Percentiles rank a stretch among this genome's conserved stretches.
Conservation (phyloP, 1,140 invertebrate species). For the Leptopilina boulardi region DNA sequence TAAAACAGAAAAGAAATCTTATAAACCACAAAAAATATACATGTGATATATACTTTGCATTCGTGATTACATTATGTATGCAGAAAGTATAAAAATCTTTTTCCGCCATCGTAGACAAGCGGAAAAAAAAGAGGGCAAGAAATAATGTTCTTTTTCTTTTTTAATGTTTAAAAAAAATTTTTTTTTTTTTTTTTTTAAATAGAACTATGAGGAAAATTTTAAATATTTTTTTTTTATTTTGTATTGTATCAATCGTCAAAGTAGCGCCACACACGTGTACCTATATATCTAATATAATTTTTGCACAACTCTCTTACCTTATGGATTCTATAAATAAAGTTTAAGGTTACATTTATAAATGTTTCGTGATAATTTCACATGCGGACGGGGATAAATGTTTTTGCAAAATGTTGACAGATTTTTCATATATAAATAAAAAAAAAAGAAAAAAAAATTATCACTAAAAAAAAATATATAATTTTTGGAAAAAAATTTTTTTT, state of each 20-base stretch:
- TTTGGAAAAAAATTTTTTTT: neutral
- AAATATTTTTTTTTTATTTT: neutral
- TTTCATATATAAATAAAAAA: too few species aligned
- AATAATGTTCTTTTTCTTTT: too few species aligned
- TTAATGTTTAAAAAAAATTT: neutral
- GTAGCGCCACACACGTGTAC: neutral
- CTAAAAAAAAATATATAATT: neutral
- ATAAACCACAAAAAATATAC: neutral
- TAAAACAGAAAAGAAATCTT: neutral
- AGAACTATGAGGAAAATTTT: too few species aligned
- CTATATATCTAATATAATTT: too few species aligned
- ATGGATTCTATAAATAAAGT: constrained; percentile 18
- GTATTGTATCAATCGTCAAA: constrained; percentile 13
- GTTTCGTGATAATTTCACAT: neutral
- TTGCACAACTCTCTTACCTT: constrained; percentile 4
- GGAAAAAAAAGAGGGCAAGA: neutral
- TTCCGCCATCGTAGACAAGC: neutral
- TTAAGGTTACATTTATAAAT: constrained; percentile 8
- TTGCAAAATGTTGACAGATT: neutral
- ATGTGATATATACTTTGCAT: neutral
- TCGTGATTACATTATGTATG: constrained; percentile 24
- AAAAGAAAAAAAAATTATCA: neutral
- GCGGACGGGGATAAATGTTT: neutral
- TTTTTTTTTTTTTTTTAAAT: too few species aligned
- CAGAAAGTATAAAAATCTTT: neutral